Percentiles rank a stretch among this genome's conserved stretches.
phyloP scores from a whole-genome alignment of 2,113 vertebrate genomes.

The Xiphophorus maculatus region DNA sequence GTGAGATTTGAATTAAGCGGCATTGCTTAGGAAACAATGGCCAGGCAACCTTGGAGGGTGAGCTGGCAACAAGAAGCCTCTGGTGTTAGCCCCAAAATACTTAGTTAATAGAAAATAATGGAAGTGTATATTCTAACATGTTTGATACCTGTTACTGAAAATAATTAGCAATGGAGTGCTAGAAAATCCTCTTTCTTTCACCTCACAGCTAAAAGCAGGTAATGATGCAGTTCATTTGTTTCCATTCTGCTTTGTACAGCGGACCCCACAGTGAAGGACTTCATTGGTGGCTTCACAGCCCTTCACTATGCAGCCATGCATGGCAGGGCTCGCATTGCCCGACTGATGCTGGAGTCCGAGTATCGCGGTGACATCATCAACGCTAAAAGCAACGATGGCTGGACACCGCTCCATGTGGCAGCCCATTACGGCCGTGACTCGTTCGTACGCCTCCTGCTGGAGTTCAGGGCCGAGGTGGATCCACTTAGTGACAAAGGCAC shows the following conservation, averaged over 20 bases:
- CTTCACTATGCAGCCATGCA: conserved; percentile 99
- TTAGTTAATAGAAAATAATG: not conserved
- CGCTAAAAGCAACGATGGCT: conserved; percentile 97
- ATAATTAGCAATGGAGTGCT: too few species aligned
- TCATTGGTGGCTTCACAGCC: conserved; percentile 97
- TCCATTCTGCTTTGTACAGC: conserved; percentile 74
- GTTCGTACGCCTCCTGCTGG: conserved; percentile 93
- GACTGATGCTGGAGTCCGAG: conserved; percentile 95
- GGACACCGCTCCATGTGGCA: conserved; percentile 97
- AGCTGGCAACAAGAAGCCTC: not conserved
- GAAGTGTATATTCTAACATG: not conserved
- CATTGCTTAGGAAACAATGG: too few species aligned
- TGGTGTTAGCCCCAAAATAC: not conserved
- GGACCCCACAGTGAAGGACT: conserved; percentile 96
- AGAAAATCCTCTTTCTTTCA: too few species aligned
- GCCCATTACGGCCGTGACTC: conserved; percentile 97
- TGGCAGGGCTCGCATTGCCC: conserved; percentile 93
- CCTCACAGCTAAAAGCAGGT: not conserved
- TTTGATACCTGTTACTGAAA: not conserved
- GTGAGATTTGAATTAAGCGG: too few species aligned
- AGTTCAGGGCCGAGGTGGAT: conserved; percentile 97
- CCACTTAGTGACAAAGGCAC: conserved; percentile 98
- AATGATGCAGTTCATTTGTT: not conserved
- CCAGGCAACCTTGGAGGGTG: not conserved
- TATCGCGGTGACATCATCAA: conserved; percentile 94